Evolutionary conservation across 2,888 invertebrate species (phyloP).

Genomic region (Nomada fabriciana): DNA sequence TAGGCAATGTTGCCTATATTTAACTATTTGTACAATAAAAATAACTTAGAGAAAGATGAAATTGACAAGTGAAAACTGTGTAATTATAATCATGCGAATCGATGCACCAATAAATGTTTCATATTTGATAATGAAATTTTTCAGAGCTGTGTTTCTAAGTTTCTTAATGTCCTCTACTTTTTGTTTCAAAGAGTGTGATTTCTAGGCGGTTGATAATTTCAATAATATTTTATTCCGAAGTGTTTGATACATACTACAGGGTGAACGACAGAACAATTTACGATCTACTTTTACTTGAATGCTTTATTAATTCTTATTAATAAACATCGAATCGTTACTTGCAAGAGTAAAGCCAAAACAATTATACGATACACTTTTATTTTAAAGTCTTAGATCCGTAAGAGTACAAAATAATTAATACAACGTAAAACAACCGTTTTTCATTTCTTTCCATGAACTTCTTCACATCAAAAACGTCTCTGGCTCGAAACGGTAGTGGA

Average conservation of each 20-base stretch:
- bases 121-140: too few relatives aligned
- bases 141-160: too few relatives aligned
- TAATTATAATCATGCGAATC: not conserved
- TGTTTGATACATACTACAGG: not conserved
- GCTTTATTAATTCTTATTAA: slow-evolving; percentile 45
- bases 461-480: slow-evolving; percentile 39
- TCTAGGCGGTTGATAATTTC: too few relatives aligned
- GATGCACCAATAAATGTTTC: too few relatives aligned
- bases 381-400: slow-evolving; percentile 78
- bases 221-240: too few relatives aligned
- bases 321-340: slow-evolving; percentile 37
- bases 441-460: slow-evolving; percentile 8
- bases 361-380: slow-evolving; percentile 78
- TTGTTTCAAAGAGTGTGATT: too few relatives aligned
- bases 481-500: slow-evolving; percentile 28
- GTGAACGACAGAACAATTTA: not conserved
- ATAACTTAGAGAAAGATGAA: not conserved
- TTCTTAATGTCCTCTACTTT: too few relatives aligned
- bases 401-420: slow-evolving; percentile 82
- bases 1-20: slow-evolving; percentile 85
- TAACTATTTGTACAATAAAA: not conserved
- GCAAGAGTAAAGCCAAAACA: slow-evolving; percentile 54
- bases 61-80: not conserved
- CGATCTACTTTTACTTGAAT: slow-evolving; percentile 9
- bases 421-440: slow-evolving; percentile 76